These are phyloP conservation scores for Apantesis nais DNA, from an alignment of 2,888 invertebrate genomes.

Conservation along the genomic window DNA sequence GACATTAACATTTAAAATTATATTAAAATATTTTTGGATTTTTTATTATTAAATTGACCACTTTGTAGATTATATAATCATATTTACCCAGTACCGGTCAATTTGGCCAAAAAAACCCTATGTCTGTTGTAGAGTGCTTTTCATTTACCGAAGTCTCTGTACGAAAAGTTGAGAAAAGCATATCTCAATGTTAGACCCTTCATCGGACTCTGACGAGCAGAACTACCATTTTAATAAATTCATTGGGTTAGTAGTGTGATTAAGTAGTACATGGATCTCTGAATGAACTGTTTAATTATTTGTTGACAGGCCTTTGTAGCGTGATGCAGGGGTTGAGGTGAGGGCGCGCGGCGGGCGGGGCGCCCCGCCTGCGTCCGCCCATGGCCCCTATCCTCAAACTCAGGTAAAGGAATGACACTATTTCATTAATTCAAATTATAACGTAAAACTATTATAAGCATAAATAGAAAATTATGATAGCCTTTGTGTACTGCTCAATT, in stretches of 20 bases:
- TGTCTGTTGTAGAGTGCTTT: background rate
- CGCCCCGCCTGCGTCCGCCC: slow-evolving; percentile 79
- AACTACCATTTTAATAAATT: slow-evolving; percentile 28
- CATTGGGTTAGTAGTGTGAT: slow-evolving; percentile 40
- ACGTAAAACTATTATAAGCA: too few relatives aligned
- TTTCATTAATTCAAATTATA: slow-evolving; percentile 23
- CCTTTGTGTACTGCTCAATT: too few relatives aligned
- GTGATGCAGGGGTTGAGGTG: slow-evolving; percentile 77
- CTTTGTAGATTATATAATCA: background rate
- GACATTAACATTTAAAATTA: too few relatives aligned
- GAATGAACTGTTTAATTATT: slow-evolving; percentile 52
- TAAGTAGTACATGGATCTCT: slow-evolving; percentile 36
- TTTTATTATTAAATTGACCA: background rate
- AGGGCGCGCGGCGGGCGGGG: slow-evolving; percentile 81
- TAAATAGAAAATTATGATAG: too few relatives aligned
- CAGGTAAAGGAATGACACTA: slow-evolving; percentile 59
- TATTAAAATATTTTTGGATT: too few relatives aligned
- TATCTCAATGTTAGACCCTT: background rate
- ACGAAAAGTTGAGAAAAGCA: background rate
- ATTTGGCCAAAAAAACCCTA: background rate
- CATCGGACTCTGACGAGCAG: background rate
- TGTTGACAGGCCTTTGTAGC: slow-evolving; percentile 63
- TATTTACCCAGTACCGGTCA: background rate
- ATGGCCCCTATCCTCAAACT: slow-evolving; percentile 74
- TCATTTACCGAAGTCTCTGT: background rate